A percentile compares a stretch with the other conserved stretches of the same genome.
phyloP scores from a whole-genome alignment of 2,888 invertebrate species.

The Cistogaster globosa region DNA sequence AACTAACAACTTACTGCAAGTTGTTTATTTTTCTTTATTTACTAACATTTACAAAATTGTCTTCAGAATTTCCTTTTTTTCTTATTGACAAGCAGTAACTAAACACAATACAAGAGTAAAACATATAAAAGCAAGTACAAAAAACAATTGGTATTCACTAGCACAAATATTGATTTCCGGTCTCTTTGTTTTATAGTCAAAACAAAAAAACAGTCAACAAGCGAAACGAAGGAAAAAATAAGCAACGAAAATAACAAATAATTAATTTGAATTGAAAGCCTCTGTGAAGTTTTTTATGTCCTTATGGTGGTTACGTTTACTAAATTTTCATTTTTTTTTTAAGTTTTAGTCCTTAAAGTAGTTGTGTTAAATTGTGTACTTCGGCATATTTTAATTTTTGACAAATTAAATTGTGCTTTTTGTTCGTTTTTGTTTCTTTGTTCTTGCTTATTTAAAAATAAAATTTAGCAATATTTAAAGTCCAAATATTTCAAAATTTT shows the following conservation, averaged over 20 bases:
- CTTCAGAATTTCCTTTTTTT: not conserved
- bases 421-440: too few species aligned
- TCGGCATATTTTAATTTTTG: too few species aligned
- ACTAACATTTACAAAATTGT: not conserved
- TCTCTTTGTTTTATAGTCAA: conserved; percentile 42
- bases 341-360: too few species aligned
- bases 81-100: too few species aligned
- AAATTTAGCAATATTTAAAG: too few species aligned
- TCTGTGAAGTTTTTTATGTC: not conserved
- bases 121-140: not conserved
- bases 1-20: too few species aligned
- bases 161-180: conserved; percentile 60
- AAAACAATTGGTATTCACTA: conserved; percentile 51
- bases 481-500: too few species aligned
- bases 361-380: too few species aligned
- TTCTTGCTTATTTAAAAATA: too few species aligned
- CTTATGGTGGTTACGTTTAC: not conserved
- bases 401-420: too few species aligned
- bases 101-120: too few species aligned
- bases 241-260: conserved; percentile 11
- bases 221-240: conserved; percentile 4
- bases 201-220: conserved; percentile 18
- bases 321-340: too few species aligned
- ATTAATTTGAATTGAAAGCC: conserved; percentile 16
- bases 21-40: conserved; percentile 3